These are phyloP conservation scores for Tylochromis polylepis DNA, from an alignment of 2,113 vertebrate genomes.

Conservation along the genomic window DNA sequence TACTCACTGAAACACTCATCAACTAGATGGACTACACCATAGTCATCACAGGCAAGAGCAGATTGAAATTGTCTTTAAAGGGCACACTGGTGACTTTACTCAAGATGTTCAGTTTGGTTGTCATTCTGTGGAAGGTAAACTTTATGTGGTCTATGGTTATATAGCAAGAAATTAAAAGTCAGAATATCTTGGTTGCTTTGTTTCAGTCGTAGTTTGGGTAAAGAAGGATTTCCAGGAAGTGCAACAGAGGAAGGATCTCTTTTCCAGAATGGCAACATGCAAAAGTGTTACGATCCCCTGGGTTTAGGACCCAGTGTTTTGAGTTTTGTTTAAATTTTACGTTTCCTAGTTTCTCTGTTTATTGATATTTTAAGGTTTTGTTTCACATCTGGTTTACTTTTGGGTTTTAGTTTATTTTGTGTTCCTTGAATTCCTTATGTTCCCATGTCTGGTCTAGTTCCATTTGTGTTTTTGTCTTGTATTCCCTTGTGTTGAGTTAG, in stretches of 20 bases:
- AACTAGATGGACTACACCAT: background rate
- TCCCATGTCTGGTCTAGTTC: background rate
- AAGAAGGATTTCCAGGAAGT: background rate
- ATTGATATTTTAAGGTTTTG: background rate
- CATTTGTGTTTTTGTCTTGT: accelerated
- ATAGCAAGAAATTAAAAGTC: background rate
- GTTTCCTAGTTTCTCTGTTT: background rate
- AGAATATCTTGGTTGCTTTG: background rate
- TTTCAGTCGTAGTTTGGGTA: background rate
- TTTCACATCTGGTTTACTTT: background rate
- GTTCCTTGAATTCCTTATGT: background rate
- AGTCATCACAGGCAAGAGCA: background rate
- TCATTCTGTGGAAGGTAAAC: background rate
- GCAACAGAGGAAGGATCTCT: background rate
- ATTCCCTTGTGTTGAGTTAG: accelerated
- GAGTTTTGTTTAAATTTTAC: background rate
- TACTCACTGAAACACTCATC: background rate
- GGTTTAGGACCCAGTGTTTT: background rate
- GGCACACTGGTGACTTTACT: background rate
- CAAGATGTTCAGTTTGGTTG: background rate
- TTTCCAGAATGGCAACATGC: background rate
- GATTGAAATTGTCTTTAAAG: background rate
- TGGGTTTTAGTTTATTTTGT: background rate
- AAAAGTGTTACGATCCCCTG: accelerated
- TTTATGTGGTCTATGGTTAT: background rate